Evolutionary conservation across 2,113 vertebrate species (phyloP), one percentile per base, ranked within the genome.

Genomic region (Bos javanicus): DNA sequence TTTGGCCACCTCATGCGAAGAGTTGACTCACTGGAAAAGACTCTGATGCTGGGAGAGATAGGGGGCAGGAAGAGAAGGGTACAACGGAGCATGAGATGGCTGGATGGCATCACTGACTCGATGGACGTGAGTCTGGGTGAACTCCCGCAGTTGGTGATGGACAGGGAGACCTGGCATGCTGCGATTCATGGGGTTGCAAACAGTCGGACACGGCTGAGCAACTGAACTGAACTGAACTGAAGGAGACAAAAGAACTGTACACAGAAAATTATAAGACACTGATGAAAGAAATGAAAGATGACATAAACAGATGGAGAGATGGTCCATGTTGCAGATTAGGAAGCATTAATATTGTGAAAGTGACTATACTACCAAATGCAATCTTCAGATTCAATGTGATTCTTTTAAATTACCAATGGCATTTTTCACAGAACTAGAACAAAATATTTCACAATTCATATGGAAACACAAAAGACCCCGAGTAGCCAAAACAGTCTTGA

Each of bases 131-230:
- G 43, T 46, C 6, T 46, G 43, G 7, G 43, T 46, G 43, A 46
- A 46, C 43, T 46, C 43, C 1, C 6, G 6, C 1, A 46, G 43
- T 46, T 46, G 43, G 43, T 46, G 43, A 46, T 46, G 6, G 43
- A 46, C 43, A 46, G 43, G 43, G 43, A 46, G 43, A 6, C 43
- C 43, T 46, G 43, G 6, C 6, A 46, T 46, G 43, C 43, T 46
- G 43, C 1, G 6, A 7, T 46, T 46, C 6, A 7, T 46, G 43
- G 6, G 43, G 43, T 46, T 2, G 0, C 6, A 46, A 46, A 46
- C 6, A 46, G 43, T 46, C 1, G 6, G 43, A 46, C 43, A 46
- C 6, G 43, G 7, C 43, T 46, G 6, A 46, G 43, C 43, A 0
- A 46, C 43, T 46, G 43, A 46, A 46, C 43, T 46, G 43, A 46